These are phyloP conservation scores for Coregonus ussuriensis DNA, from an alignment of 2,797 vertebrate genomes.

Conservation along the genomic window DNA sequence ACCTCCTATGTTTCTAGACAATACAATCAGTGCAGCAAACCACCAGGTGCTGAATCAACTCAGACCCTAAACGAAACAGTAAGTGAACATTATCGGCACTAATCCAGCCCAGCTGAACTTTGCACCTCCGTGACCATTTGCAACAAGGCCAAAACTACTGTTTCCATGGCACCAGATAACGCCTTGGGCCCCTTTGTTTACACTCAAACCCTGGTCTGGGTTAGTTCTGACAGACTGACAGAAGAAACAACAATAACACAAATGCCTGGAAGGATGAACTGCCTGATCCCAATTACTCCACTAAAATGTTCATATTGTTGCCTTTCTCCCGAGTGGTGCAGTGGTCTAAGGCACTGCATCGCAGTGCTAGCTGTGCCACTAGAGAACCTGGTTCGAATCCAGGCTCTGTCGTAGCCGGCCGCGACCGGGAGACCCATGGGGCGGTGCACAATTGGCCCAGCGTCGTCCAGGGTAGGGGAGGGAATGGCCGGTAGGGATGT, in stretches of 20 bases:
- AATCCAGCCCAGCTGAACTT: conserved; percentile 9
- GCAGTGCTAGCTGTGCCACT: too few relatives aligned
- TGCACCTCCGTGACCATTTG: conserved; percentile 3
- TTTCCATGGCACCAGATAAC: conserved; percentile 27
- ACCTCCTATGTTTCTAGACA: not conserved
- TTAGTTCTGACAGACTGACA: not conserved
- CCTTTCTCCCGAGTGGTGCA: not conserved
- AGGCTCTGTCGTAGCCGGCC: too few relatives aligned
- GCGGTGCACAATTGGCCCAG: too few relatives aligned
- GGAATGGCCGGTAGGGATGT: too few relatives aligned
- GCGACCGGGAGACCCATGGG: too few relatives aligned
- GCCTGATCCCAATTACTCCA: not conserved
- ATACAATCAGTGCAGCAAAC: not conserved
- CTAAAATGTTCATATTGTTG: not conserved
- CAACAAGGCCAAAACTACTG: conserved; percentile 8
- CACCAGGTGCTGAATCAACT: not conserved
- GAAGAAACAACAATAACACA: not conserved
- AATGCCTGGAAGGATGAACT: not conserved
- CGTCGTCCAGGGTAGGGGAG: too few relatives aligned
- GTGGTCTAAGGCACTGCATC: too few relatives aligned
- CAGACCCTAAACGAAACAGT: not conserved
- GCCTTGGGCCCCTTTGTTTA: not conserved
- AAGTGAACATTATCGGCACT: not conserved
- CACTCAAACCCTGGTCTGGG: conserved; percentile 1
- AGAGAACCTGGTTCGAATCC: too few relatives aligned